Evolutionary conservation across 2,113 vertebrate species (phyloP).

Genomic region (Genyomyrus donnyi): DNA sequence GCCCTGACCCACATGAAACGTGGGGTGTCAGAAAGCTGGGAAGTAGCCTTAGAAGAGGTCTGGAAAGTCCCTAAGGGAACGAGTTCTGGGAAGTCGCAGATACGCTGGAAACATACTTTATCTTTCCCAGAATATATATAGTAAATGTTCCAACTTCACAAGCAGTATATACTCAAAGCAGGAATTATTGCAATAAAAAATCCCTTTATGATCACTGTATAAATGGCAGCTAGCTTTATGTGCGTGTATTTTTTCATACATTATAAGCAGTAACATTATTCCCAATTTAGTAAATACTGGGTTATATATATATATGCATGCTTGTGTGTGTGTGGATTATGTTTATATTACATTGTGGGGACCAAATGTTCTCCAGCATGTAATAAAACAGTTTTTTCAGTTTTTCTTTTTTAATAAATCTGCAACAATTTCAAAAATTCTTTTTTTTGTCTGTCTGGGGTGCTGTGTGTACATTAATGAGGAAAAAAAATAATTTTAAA

Average conservation of each 20-base stretch:
- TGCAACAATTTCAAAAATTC: no score
- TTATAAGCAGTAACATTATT: background rate
- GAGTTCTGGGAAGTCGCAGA: background rate
- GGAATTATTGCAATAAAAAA: background rate
- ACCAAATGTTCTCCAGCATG: no score
- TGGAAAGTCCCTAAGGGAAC: background rate
- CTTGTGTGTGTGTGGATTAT: no score
- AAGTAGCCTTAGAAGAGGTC: background rate
- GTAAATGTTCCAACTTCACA: background rate
- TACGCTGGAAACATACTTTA: background rate
- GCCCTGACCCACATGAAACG: background rate
- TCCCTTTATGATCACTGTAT: background rate
- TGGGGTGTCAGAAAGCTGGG: background rate
- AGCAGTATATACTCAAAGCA: background rate
- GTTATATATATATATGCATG: background rate
- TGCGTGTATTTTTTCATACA: background rate
- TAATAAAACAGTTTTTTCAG: no score
- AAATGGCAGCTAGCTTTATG: background rate
- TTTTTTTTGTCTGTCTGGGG: no score
- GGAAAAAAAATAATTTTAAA: no score
- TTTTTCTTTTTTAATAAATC: no score
- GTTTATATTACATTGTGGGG: no score
- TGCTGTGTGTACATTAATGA: no score
- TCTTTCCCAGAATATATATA: background rate
- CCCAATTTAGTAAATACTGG: background rate